Evolutionary conservation across 2,888 invertebrate species (phyloP).

Genomic region (Melanophora roralis): DNA sequence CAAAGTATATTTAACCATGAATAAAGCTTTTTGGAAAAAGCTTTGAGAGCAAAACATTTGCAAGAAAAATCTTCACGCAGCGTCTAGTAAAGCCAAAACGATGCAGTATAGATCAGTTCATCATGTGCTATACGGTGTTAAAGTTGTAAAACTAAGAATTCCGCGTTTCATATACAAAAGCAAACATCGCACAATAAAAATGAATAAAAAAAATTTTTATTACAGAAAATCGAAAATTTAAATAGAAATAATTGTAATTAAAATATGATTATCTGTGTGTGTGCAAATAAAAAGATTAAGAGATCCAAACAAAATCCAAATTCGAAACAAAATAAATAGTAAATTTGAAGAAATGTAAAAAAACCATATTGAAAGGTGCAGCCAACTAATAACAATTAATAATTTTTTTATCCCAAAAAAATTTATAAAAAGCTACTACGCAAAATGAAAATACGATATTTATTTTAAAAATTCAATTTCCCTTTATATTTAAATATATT

Average conservation of each 20-base stretch:
- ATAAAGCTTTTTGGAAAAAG: conserved; percentile 44
- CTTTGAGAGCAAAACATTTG: not conserved
- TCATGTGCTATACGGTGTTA: conserved; percentile 66
- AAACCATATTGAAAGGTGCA: not conserved
- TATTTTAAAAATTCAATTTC: not conserved
- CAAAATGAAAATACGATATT: not conserved
- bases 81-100: not conserved
- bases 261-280: no score
- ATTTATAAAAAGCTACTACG: not conserved
- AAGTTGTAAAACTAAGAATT: conserved; percentile 50
- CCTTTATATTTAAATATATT: not conserved
- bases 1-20: no score
- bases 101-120: conserved; percentile 66
- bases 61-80: not conserved
- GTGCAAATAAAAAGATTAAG: conserved; percentile 3
- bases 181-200: conserved; percentile 5
- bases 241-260: no score
- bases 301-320: conserved; percentile 20
- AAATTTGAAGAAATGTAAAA: not conserved
- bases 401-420: not conserved
- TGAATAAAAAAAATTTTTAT: no score
- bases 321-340: conserved; percentile 5
- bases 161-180: conserved; percentile 1
- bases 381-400: not conserved
- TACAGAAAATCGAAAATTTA: no score